A percentile compares a stretch with the other conserved stretches of the same genome.
Conservation (phyloP, 2,888 invertebrate species). For the Camptogramma bilineatum region DNA sequence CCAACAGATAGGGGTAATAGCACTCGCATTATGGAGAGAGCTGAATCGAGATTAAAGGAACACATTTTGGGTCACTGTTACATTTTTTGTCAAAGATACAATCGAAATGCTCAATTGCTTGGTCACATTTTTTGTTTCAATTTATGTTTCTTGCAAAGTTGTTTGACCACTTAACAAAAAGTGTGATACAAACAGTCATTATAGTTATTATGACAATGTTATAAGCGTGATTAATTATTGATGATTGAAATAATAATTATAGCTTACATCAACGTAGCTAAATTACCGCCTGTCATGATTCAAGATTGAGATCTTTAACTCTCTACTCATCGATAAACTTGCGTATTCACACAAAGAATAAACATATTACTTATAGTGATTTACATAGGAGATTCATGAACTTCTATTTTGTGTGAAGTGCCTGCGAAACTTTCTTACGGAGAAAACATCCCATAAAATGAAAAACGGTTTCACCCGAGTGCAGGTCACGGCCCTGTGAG, state of each 20-base stretch:
- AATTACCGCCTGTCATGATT: conserved; percentile 33
- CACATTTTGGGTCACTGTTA: conserved; percentile 36
- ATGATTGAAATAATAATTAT: conserved; percentile 39
- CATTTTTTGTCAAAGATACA: conserved; percentile 23
- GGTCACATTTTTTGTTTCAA: neutral
- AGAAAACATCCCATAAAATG: conserved; percentile 76
- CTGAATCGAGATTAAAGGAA: conserved; percentile 44
- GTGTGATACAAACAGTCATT: conserved; percentile 11
- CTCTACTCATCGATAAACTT: conserved; percentile 35
- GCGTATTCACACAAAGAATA: conserved; percentile 31
- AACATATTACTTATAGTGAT: conserved; percentile 41
- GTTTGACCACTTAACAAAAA: conserved; percentile 10
- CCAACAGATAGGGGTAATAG: conserved; percentile 69
- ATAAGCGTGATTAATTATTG: conserved; percentile 34
- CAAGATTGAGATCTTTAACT: conserved; percentile 38
- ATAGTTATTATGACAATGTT: conserved; percentile 27
- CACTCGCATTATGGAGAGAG: conserved; percentile 73
- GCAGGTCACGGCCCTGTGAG: conserved; percentile 78
- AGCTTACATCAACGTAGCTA: conserved; percentile 33
- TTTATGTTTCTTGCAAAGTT: conserved; percentile 3
- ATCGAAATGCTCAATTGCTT: neutral
- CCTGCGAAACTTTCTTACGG: conserved; percentile 63
- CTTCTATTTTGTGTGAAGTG: conserved; percentile 53
- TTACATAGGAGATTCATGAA: conserved; percentile 50
- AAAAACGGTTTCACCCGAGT: conserved; percentile 79